These are phyloP conservation scores for Chrysogorgia sp. DNA, from an alignment of 92 coral and sea anemone species.

Conservation along the genomic window DNA sequence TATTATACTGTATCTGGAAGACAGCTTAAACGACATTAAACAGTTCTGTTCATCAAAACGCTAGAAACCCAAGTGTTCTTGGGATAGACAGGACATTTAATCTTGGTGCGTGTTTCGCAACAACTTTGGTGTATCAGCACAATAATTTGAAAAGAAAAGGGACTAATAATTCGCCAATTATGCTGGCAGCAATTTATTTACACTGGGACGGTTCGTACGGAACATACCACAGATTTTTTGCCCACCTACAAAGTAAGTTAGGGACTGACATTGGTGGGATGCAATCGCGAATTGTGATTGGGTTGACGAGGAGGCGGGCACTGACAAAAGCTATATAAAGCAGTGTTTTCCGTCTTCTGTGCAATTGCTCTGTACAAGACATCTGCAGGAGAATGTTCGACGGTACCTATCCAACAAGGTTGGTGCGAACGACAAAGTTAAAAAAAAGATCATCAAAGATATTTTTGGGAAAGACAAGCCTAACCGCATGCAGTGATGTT, in stretches of 20 bases:
- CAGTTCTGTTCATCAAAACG: slow-evolving; percentile 7
- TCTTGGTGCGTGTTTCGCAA: slow-evolving; percentile 16
- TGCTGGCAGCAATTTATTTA: no score
- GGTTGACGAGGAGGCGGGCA: background rate
- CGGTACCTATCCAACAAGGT: no score
- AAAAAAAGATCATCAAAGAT: slow-evolving; percentile 4
- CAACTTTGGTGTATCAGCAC: slow-evolving; percentile 19
- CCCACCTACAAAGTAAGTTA: slow-evolving; percentile 18
- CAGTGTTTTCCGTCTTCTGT: slow-evolving; percentile 10
- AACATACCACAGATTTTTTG: slow-evolving; percentile 19
- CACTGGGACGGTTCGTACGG: no score
- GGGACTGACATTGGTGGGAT: slow-evolving; percentile 19
- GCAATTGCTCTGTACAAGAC: background rate
- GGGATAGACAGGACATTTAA: no score
- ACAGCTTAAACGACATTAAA: background rate
- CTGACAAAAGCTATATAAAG: slow-evolving; percentile 10
- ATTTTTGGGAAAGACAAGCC: slow-evolving; percentile 13
- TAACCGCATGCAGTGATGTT: no score
- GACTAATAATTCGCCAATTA: slow-evolving; percentile 4
- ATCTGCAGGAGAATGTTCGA: no score
- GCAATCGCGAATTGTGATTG: slow-evolving; percentile 12
- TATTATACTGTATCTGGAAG: slow-evolving; percentile 1
- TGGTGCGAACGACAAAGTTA: no score
- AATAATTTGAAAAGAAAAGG: slow-evolving; percentile 18
- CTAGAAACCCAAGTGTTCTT: slow-evolving; percentile 11